Conservation (phyloP, 2,888 invertebrate species). For the Pedicia rivosa region DNA sequence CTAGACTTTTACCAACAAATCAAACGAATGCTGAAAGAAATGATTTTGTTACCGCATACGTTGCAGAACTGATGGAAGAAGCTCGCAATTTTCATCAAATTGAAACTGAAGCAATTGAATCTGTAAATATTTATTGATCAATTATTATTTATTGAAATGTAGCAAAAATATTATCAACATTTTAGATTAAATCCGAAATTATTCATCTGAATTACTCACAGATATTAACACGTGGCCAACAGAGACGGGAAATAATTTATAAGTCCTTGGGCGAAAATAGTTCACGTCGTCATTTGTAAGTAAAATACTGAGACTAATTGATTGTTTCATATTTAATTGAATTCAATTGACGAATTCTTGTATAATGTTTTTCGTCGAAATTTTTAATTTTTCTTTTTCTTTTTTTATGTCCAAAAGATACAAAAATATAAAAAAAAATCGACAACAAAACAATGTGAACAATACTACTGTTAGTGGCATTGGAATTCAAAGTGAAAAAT, state of each 20-base stretch:
- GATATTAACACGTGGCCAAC: slow-evolving; percentile 22
- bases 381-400: too few relatives aligned
- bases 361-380: too few relatives aligned
- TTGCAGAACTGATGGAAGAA: slow-evolving; percentile 15
- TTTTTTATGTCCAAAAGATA: too few relatives aligned
- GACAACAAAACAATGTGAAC: too few relatives aligned
- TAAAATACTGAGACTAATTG: too few relatives aligned
- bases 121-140: not conserved
- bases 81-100: slow-evolving; percentile 16
- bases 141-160: not conserved
- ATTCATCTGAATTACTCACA: slow-evolving; percentile 15
- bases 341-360: too few relatives aligned
- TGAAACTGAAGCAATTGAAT: slow-evolving; percentile 12
- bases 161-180: not conserved
- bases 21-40: slow-evolving; percentile 26
- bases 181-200: slow-evolving; percentile 10
- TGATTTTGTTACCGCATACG: slow-evolving; percentile 18
- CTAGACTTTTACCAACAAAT: slow-evolving; percentile 29
- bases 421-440: too few relatives aligned
- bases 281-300: slow-evolving; percentile 18
- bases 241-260: slow-evolving; percentile 22
- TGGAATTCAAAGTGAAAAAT: too few relatives aligned
- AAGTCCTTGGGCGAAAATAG: slow-evolving; percentile 24
- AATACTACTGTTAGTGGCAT: too few relatives aligned
- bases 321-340: too few relatives aligned